Conservation (phyloP, 2,888 invertebrate genomes). For the Limnephilus lunatus region DNA sequence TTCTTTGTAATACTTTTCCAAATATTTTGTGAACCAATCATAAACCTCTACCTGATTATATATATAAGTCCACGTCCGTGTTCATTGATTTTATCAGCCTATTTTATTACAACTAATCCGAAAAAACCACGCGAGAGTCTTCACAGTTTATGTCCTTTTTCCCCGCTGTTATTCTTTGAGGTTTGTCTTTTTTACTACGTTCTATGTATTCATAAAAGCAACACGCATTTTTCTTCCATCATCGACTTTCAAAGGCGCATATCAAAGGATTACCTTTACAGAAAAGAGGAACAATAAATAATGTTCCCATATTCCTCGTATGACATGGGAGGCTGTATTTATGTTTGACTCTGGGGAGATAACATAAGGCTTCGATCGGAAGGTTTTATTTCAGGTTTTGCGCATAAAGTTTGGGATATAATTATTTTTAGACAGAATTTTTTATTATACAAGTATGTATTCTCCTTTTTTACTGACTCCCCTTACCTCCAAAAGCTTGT, state of each 20-base stretch:
- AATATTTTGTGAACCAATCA: too few species aligned
- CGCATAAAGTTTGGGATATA: neutral
- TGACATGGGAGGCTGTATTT: slow-evolving; percentile 15
- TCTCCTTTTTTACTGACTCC: neutral
- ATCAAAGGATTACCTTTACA: slow-evolving; percentile 27
- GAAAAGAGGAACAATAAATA: slow-evolving; percentile 28
- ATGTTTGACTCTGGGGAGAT: neutral
- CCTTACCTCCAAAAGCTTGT: neutral
- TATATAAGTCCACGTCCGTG: neutral
- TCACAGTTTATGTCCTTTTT: neutral
- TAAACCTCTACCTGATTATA: neutral
- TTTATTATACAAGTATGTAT: neutral
- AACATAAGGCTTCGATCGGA: slow-evolving; percentile 11
- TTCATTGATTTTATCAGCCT: neutral
- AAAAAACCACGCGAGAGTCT: neutral
- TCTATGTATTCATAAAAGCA: neutral
- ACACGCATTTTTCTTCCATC: slow-evolving; percentile 10
- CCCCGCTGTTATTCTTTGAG: neutral
- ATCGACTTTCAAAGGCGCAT: neutral
- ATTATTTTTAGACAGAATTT: neutral
- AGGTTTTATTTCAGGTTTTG: neutral
- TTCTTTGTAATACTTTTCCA: too few species aligned
- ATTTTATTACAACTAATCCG: neutral
- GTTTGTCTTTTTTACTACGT: neutral
- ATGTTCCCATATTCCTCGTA: slow-evolving; percentile 12